Conservation (phyloP, 2,888 invertebrate genomes). For the Desoria tigrina region DNA sequence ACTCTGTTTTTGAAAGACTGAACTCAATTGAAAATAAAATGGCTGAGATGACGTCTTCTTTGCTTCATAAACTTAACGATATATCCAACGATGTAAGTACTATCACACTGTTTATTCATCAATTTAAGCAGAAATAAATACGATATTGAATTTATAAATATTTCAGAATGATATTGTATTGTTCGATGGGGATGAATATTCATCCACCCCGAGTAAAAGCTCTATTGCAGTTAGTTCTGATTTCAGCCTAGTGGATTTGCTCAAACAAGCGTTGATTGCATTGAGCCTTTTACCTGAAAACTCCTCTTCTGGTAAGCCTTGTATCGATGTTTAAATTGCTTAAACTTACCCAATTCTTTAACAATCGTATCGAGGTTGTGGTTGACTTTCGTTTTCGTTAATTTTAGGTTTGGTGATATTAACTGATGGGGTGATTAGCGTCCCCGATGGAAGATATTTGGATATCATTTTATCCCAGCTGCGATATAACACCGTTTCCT, state of each 20-base stretch:
- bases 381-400: neutral
- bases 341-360: too few relatives aligned
- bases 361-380: neutral
- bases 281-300: constrained; percentile 73
- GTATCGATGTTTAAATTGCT: constrained; percentile 56
- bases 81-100: neutral
- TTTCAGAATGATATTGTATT: constrained; percentile 11
- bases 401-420: constrained; percentile 69
- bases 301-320: constrained; percentile 68
- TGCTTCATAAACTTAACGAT: constrained; percentile 7
- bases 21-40: constrained; percentile 47
- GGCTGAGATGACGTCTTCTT: constrained; percentile 37
- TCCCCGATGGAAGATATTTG: constrained; percentile 71
- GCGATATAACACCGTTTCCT: constrained; percentile 70
- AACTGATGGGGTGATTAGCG: constrained; percentile 72
- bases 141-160: too few relatives aligned
- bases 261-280: constrained; percentile 73
- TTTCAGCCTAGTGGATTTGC: constrained; percentile 73
- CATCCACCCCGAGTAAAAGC: constrained; percentile 44
- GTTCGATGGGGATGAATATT: constrained; percentile 14
- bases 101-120: constrained; percentile 16
- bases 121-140: constrained; percentile 34
- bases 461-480: constrained; percentile 72
- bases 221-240: constrained; percentile 67
- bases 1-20: constrained; percentile 42